A percentile compares a stretch with the other conserved stretches of the same genome.
These are phyloP conservation scores for Trissoscelio sp. DNA, from an alignment of 2,888 invertebrate species.

Conservation along the genomic window DNA sequence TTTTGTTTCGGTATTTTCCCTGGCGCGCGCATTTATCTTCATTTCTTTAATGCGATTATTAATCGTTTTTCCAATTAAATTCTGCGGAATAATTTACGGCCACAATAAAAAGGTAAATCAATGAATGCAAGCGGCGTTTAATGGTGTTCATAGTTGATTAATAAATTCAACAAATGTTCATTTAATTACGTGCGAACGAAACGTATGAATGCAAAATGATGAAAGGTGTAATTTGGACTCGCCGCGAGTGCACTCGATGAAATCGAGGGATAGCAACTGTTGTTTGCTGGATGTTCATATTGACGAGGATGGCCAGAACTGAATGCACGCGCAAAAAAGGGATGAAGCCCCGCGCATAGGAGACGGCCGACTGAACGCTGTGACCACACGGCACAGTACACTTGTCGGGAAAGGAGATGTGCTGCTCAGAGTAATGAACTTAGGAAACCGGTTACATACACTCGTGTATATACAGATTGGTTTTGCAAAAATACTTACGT, in stretches of 20 bases:
- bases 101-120: slow-evolving; percentile 33
- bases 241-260: slow-evolving; percentile 27
- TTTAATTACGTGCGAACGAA: slow-evolving; percentile 34
- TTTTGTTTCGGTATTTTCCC: slow-evolving; percentile 1
- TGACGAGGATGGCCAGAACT: slow-evolving; percentile 47
- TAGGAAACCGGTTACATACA: slow-evolving; percentile 82
- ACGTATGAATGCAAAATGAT: slow-evolving; percentile 32
- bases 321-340: slow-evolving; percentile 73
- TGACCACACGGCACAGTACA: slow-evolving; percentile 73
- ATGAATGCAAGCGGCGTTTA: slow-evolving; percentile 21
- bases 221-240: slow-evolving; percentile 24
- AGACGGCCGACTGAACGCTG: slow-evolving; percentile 71
- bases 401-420: slow-evolving; percentile 81
- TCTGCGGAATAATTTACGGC: slow-evolving; percentile 36
- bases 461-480: slow-evolving; percentile 77
- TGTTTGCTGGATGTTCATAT: slow-evolving; percentile 32
- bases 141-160: slow-evolving; percentile 42
- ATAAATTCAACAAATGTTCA: slow-evolving; percentile 49
- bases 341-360: slow-evolving; percentile 73
- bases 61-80: slow-evolving; percentile 33
- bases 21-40: slow-evolving; percentile 13
- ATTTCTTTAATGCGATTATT: slow-evolving; percentile 26
- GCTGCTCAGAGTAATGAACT: slow-evolving; percentile 81
- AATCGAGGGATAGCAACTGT: slow-evolving; percentile 36
- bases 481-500: slow-evolving; percentile 74